These are phyloP conservation scores for Trichoplusia ni DNA, from an alignment of 1,140 invertebrate species.

Conservation along the genomic window DNA sequence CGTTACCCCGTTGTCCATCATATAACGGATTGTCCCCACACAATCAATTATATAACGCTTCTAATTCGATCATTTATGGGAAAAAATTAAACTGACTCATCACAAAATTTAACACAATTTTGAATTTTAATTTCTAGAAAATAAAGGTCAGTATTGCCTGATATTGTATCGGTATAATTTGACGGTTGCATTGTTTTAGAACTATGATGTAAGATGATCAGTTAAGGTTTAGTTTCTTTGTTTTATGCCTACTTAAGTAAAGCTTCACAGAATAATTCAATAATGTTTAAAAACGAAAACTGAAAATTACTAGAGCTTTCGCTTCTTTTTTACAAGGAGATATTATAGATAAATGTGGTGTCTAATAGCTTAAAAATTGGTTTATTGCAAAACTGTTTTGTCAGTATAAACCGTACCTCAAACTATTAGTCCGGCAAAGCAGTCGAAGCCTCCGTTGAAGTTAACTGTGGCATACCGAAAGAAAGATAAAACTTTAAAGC, in stretches of 20 bases:
- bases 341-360: too few species aligned
- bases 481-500: neutral
- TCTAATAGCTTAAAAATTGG: too few species aligned
- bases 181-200: constrained; percentile 4
- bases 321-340: neutral
- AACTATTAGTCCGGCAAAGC: too few species aligned
- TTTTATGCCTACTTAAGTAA: neutral
- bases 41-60: constrained; percentile 9
- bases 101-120: neutral
- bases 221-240: neutral
- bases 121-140: neutral
- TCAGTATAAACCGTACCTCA: too few species aligned
- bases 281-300: neutral
- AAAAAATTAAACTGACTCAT: constrained; percentile 1
- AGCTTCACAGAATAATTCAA: neutral
- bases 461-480: neutral
- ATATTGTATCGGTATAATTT: neutral
- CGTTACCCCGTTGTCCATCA: neutral
- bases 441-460: too few species aligned
- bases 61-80: constrained; percentile 21
- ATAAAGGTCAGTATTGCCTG: constrained; percentile 1
- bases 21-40: neutral
- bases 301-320: neutral
- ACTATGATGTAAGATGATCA: neutral
- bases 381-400: too few species aligned